These are phyloP conservation scores for Porites lobata DNA, from an alignment of 92 coral and sea anemone species.

Conservation along the genomic window DNA sequence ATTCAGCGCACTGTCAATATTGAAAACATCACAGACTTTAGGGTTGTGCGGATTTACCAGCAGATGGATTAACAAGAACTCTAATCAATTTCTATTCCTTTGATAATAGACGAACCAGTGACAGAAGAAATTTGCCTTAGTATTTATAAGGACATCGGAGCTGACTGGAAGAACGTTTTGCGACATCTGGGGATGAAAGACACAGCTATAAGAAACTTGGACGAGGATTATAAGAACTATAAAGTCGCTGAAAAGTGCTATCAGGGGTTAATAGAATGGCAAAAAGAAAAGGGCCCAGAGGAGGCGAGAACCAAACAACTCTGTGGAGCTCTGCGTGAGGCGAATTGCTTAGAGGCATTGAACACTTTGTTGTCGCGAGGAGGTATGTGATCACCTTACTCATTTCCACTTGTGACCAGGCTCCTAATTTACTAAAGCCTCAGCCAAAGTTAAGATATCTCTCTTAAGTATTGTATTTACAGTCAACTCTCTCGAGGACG, in stretches of 20 bases:
- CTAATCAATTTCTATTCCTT: no score
- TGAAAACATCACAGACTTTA: no score
- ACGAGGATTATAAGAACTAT: conserved; percentile 27
- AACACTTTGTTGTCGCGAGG: conserved; percentile 4
- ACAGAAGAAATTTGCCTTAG: background rate
- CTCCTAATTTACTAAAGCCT: background rate
- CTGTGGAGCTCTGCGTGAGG: conserved; percentile 28
- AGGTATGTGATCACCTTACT: background rate
- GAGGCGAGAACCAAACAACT: conserved; percentile 57
- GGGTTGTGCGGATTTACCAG: no score
- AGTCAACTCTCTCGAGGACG: no score
- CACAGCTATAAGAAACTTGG: conserved; percentile 48
- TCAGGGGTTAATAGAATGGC: conserved; percentile 69
- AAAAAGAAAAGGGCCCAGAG: background rate
- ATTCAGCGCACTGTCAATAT: no score
- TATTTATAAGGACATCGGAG: conserved; percentile 35
- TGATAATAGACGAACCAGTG: background rate
- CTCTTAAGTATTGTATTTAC: no score
- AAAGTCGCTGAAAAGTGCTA: conserved; percentile 57
- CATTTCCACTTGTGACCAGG: background rate
- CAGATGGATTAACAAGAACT: background rate
- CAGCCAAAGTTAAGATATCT: no score
- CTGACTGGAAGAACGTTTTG: conserved; percentile 61
- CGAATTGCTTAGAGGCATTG: conserved; percentile 55
- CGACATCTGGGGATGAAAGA: conserved; percentile 54